Conservation (phyloP, 2,888 invertebrate species). For the Oasisia sp. region DNA sequence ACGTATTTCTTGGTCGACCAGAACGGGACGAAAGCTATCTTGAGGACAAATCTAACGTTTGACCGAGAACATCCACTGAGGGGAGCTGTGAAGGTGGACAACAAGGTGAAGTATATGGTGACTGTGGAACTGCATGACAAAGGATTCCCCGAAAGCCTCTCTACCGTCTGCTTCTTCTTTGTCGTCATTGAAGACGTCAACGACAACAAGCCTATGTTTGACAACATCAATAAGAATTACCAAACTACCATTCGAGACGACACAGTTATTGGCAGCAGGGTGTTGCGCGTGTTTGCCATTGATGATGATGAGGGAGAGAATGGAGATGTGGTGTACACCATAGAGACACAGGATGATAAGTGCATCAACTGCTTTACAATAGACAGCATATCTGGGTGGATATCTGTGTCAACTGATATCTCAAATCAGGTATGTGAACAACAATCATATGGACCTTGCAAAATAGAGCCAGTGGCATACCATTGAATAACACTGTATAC, state of each 20-base stretch:
- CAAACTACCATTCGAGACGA: constrained; percentile 8
- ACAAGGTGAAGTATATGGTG: constrained; percentile 26
- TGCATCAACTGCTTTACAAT: constrained; percentile 32
- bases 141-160: constrained; percentile 91
- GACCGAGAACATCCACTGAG: constrained; percentile 30
- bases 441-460: too few relatives aligned
- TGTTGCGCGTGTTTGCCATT: constrained; percentile 37
- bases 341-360: neutral
- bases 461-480: too few relatives aligned
- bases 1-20: neutral
- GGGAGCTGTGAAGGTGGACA: constrained; percentile 25
- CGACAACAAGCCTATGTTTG: constrained; percentile 58
- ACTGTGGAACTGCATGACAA: constrained; percentile 98
- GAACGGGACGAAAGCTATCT: constrained; percentile 24
- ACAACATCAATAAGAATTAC: constrained; percentile 36
- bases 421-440: neutral
- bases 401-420: constrained; percentile 23
- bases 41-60: constrained; percentile 23
- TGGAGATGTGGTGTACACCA: constrained; percentile 35
- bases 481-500: too few relatives aligned
- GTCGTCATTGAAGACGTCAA: constrained; percentile 58
- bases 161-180: constrained; percentile 94
- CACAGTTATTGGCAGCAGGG: neutral
- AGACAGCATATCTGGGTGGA: constrained; percentile 38
- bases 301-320: constrained; percentile 40